phyloP scores from a whole-genome alignment of 1,140 invertebrate genomes.

The Thaumatotibia leucotreta region DNA sequence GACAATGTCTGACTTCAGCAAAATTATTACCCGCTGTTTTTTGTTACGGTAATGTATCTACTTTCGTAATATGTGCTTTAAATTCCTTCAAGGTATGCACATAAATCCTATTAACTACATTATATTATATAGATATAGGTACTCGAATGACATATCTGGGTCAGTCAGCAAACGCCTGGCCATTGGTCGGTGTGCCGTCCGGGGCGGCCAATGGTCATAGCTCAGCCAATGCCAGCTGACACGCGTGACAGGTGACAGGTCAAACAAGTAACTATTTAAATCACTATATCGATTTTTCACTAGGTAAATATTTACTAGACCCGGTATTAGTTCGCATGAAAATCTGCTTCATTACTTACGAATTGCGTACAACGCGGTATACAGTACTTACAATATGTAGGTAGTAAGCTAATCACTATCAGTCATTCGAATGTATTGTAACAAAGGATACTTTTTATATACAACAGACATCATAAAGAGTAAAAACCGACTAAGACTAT shows the following conservation, averaged over 20 bases:
- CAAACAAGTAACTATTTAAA: neutral
- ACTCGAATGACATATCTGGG: neutral
- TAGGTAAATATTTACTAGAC: neutral
- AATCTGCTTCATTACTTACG: neutral
- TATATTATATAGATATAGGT: neutral
- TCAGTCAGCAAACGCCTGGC: neutral
- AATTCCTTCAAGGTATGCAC: neutral
- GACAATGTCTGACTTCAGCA: too few species aligned
- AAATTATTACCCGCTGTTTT: too few species aligned
- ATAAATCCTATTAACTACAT: neutral
- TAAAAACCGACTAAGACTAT: too few species aligned
- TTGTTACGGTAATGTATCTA: too few species aligned
- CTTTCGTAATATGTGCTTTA: neutral
- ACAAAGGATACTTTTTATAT: too few species aligned
- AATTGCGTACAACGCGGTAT: too few species aligned
- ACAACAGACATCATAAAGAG: too few species aligned
- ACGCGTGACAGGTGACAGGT: slow-evolving; percentile 1
- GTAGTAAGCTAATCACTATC: too few species aligned
- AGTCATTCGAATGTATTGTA: too few species aligned
- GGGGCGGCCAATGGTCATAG: neutral
- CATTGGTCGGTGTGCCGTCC: neutral
- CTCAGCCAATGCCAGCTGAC: slow-evolving; percentile 2
- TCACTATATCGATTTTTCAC: neutral
- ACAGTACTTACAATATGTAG: too few species aligned
- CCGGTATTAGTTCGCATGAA: neutral